Percentiles rank a stretch among this genome's conserved stretches.
These are phyloP conservation scores for Budorcas taxicolor DNA, from an alignment of 2,113 vertebrate genomes.

Conservation along the genomic window DNA sequence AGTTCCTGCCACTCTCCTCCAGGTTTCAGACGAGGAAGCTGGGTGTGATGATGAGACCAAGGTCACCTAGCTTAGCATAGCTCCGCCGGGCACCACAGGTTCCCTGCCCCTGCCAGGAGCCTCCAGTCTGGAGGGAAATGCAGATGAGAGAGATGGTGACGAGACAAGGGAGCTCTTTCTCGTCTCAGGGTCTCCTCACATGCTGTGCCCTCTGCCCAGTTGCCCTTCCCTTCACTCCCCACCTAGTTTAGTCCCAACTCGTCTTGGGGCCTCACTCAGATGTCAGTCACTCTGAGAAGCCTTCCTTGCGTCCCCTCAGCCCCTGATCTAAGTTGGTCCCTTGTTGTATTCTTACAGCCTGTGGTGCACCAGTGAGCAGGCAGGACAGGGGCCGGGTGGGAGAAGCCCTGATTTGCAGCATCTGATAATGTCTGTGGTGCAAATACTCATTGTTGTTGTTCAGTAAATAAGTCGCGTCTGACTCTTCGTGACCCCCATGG, in stretches of 20 bases:
- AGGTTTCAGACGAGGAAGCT: background rate
- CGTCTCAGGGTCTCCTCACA: background rate
- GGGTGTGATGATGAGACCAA: background rate
- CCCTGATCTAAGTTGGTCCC: background rate
- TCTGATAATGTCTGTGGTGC: background rate
- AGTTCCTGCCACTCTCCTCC: background rate
- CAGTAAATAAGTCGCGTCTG: background rate
- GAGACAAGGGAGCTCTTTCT: background rate
- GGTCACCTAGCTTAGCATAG: too few relatives aligned
- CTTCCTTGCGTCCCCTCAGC: background rate
- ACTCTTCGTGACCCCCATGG: background rate
- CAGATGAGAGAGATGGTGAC: background rate
- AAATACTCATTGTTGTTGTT: background rate
- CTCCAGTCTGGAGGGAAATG: background rate
- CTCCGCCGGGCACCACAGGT: fast-evolving
- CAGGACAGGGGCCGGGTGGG: fast-evolving
- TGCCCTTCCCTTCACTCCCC: too few relatives aligned
- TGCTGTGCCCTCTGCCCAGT: background rate
- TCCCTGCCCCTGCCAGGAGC: background rate
- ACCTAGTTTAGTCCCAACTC: background rate
- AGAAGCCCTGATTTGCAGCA: too few relatives aligned
- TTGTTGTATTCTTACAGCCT: background rate
- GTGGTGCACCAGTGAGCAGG: background rate
- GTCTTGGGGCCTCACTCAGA: background rate
- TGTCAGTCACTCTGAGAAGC: background rate